Evolutionary conservation across 2,797 vertebrate genomes (phyloP), one percentile per base, ranked within the genome.

Genomic region (Lycodopsis pacificus): DNA sequence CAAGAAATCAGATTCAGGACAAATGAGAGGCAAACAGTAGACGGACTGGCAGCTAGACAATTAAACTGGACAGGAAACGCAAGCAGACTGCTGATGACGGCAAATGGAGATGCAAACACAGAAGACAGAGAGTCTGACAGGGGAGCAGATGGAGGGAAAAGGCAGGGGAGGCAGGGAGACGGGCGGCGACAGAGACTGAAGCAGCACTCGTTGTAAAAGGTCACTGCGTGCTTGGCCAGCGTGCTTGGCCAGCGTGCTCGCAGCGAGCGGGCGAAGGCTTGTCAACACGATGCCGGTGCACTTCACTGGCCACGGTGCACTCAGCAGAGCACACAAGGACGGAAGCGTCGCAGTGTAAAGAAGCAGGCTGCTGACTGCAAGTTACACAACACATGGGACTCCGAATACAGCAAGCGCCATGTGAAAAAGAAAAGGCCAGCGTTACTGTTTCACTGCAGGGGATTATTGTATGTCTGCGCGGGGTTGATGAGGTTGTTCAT

Each of bases 281-380:
- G 92, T 90, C 86, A 82, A 89, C 89, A 85, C 54, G 67, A 89
- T 86, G 15, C 65, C 74, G 7, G 73, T 84, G 54, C 90, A 89
- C 85, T 85, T 79, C 70, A 69, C 44, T 85, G 85, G 74, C 48
- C 77, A 71, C 73, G 1, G 74, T 34, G 32, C 69, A 78, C 80
- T 77, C 79, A 54, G 59, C 64, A 40, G 71, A 62, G 82, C 44
- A 66, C 75, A 76, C 53, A 34, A 66, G 69, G 71, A 75, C 44
- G 8, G 56, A 69, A 2, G 64, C 78, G 70, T 3, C 17, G 22
- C 62, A 3, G 59, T 12, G 56, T 27, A 58, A 81, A 54, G 58
- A 62, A 11, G 12, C 10, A 10, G 49, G 9, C 49, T 53, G 51
- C 19, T 1, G 46, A 8, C 46, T 48, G 49, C 10, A 6, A 27